Conservation (phyloP, 1,140 invertebrate genomes). For the Caenorhabditis briggsae region DNA sequence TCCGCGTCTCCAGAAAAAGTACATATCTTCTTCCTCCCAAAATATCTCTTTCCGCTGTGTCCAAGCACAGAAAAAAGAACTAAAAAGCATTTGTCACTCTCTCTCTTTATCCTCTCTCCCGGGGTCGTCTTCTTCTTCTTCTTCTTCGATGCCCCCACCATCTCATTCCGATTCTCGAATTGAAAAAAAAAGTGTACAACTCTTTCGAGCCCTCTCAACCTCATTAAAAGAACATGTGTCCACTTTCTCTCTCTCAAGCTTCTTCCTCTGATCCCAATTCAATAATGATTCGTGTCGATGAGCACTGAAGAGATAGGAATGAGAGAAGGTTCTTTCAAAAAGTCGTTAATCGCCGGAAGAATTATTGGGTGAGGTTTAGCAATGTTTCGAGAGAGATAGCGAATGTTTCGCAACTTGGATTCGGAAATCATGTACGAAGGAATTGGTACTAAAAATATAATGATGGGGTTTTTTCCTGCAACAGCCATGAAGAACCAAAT, state of each 20-base stretch:
- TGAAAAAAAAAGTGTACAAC: slow-evolving; percentile 29
- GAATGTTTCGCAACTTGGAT: too few relatives aligned
- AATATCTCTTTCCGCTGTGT: neutral
- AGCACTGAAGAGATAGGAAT: too few relatives aligned
- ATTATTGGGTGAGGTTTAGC: too few relatives aligned
- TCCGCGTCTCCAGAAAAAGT: neutral
- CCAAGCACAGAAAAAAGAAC: neutral
- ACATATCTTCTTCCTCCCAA: neutral
- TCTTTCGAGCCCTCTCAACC: neutral
- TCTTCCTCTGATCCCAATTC: neutral
- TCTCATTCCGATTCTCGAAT: neutral
- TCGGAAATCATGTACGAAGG: too few relatives aligned
- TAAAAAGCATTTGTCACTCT: slow-evolving; percentile 30
- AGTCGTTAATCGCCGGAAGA: too few relatives aligned
- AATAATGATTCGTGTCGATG: too few relatives aligned
- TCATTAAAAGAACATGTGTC: slow-evolving; percentile 51
- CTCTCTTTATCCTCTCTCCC: neutral
- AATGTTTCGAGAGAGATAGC: too few relatives aligned
- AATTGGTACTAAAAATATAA: too few relatives aligned
- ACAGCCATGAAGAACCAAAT: too few relatives aligned
- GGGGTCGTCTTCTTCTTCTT: neutral
- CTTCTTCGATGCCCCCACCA: neutral
- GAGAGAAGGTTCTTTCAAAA: too few relatives aligned
- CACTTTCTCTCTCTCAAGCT: neutral
- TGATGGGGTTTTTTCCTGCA: too few relatives aligned